Conservation (phyloP, 2,113 vertebrate genomes). For the Noctilio leporinus region DNA sequence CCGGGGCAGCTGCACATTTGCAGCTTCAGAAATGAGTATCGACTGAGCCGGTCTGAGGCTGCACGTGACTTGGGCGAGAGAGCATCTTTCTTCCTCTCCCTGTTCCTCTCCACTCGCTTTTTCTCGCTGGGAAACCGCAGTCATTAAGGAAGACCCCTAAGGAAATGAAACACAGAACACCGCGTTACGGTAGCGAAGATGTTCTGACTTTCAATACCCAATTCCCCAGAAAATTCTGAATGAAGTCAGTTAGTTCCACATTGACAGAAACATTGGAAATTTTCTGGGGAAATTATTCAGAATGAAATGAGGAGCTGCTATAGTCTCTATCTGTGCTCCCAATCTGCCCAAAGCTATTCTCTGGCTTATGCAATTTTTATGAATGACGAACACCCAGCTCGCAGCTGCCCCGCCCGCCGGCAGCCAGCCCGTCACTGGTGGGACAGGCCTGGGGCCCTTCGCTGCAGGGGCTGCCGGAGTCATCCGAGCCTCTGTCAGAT, state of each 20-base stretch:
- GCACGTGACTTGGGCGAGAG: rapidly evolving
- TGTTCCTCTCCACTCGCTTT: not conserved
- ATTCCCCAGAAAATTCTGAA: conserved; percentile 41
- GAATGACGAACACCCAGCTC: not conserved
- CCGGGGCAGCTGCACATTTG: rapidly evolving
- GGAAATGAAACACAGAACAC: not conserved
- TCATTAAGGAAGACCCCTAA: conserved; percentile 8
- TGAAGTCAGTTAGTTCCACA: conserved; percentile 11
- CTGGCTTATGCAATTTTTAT: not conserved
- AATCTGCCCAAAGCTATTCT: not conserved
- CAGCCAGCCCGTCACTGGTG: rapidly evolving
- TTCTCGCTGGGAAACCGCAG: not conserved
- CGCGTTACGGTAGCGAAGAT: not conserved
- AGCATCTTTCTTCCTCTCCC: not conserved
- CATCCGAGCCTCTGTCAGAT: not conserved
- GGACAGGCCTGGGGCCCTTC: rapidly evolving
- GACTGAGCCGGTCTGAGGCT: rapidly evolving
- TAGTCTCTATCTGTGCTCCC: not conserved
- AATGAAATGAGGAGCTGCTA: not conserved
- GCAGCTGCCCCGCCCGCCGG: not conserved
- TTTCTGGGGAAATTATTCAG: conserved; percentile 35
- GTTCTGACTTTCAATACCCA: conserved; percentile 27
- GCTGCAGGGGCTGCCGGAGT: rapidly evolving
- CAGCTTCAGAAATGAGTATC: not conserved
- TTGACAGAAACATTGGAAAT: conserved; percentile 30